Percentiles rank a stretch among this genome's conserved stretches.
phyloP scores from a whole-genome alignment of 2,888 invertebrate genomes.

The Didymodactylos carnosus region DNA sequence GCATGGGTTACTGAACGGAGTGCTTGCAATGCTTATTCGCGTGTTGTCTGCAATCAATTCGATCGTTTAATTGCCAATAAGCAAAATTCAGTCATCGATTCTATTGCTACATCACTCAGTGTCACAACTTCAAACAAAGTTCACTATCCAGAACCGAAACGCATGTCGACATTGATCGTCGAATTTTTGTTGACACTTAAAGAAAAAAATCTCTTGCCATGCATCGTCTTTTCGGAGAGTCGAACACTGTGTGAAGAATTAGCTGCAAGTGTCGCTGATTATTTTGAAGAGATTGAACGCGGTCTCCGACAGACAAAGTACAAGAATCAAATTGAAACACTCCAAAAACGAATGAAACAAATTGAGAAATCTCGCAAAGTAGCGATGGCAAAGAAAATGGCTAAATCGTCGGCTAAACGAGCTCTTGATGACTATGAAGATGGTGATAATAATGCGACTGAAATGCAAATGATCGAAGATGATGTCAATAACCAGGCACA shows the following conservation, averaged over 20 bases:
- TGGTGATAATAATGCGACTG: not conserved
- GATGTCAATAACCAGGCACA: not conserved
- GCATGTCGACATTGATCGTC: not conserved
- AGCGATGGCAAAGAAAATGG: not conserved
- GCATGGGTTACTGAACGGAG: not conserved
- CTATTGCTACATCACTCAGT: not conserved
- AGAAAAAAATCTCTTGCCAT: not conserved
- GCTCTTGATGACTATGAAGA: not conserved
- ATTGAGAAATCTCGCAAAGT: not conserved
- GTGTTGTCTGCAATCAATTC: not conserved
- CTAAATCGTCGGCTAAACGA: not conserved
- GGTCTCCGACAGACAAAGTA: not conserved
- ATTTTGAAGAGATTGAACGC: not conserved
- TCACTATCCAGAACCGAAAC: not conserved
- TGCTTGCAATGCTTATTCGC: not conserved
- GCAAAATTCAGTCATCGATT: not conserved
- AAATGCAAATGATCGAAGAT: not conserved
- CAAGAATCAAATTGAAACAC: not conserved
- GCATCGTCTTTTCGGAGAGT: not conserved
- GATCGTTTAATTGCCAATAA: not conserved
- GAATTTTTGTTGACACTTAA: not conserved
- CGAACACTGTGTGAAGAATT: conserved; percentile 3
- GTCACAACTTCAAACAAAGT: not conserved
- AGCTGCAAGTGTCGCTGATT: not conserved
- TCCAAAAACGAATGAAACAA: not conserved